Evolutionary conservation across 64 coral and sea anemone species (phyloP).

Genomic region (Montipora cactus): DNA sequence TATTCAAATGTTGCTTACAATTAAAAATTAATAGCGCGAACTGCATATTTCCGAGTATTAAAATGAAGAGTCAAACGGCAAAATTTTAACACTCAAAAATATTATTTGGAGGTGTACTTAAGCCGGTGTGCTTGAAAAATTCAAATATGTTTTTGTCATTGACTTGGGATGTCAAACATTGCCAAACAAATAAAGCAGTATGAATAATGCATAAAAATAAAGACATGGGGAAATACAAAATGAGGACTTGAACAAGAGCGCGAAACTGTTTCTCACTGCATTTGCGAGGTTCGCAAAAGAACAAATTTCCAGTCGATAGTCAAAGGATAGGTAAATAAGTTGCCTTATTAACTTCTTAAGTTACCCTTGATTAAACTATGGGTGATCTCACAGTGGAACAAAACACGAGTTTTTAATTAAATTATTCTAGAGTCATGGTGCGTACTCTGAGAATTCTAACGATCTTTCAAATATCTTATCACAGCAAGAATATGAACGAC

Average conservation of each 20-base stretch:
- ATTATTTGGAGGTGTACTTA: neutral
- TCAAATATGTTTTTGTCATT: constrained; percentile 39
- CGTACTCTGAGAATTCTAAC: neutral
- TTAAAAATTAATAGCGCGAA: constrained; percentile 51
- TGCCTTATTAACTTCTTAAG: neutral
- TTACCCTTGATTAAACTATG: neutral
- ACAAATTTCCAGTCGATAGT: constrained; percentile 7
- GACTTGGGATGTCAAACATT: constrained; percentile 38
- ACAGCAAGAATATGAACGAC: neutral
- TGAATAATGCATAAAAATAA: constrained; percentile 63
- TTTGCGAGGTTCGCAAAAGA: neutral
- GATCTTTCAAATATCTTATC: neutral
- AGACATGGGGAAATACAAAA: constrained; percentile 39
- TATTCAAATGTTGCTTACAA: constrained; percentile 59
- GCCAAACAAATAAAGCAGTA: constrained; percentile 51
- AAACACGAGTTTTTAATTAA: constrained; percentile 27
- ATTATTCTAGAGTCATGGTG: constrained; percentile 26
- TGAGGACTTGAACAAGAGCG: constrained; percentile 10
- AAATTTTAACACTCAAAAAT: neutral
- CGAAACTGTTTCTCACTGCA: neutral
- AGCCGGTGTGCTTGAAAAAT: neutral
- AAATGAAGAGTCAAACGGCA: neutral
- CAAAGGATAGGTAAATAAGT: constrained; percentile 26
- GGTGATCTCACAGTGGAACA: constrained; percentile 18
- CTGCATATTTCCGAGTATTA: constrained; percentile 1